Conservation (phyloP, 2,113 vertebrate genomes). For the Nycticebus coucang region DNA sequence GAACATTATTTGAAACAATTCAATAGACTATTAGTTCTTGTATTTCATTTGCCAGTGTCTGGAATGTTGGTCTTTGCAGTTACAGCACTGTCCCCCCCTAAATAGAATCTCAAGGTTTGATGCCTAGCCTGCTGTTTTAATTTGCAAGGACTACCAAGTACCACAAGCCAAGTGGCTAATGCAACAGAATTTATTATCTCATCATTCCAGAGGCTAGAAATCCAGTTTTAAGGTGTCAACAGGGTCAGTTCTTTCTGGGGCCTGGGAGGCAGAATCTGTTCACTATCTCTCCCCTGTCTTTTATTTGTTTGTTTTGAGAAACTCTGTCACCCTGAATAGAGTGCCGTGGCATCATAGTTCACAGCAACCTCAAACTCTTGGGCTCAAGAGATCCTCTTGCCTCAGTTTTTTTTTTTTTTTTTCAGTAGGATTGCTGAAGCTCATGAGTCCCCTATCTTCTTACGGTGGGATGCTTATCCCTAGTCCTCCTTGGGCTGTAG, state of each 20-base stretch:
- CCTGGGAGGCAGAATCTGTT: not conserved
- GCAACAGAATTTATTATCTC: not conserved
- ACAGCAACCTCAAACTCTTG: too few species aligned
- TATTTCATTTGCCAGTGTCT: not conserved
- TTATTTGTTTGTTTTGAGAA: too few species aligned
- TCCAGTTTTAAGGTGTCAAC: not conserved
- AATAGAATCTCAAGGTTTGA: not conserved
- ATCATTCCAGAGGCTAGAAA: not conserved
- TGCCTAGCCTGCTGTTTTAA: not conserved
- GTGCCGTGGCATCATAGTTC: too few species aligned
- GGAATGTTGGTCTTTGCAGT: not conserved
- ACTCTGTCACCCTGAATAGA: too few species aligned
- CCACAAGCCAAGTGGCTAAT: not conserved
- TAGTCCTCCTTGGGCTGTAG: not conserved
- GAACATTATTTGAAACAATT: not conserved
- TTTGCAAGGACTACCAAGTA: not conserved
- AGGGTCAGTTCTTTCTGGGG: not conserved
- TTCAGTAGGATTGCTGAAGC: too few species aligned
- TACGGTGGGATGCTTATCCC: not conserved
- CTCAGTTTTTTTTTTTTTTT: too few species aligned
- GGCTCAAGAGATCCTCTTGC: too few species aligned
- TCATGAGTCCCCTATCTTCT: not conserved
- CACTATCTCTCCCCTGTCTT: not conserved
- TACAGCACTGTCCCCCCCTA: not conserved
- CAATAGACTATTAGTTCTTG: not conserved